Percentiles rank a stretch among this genome's conserved stretches.
These are phyloP conservation scores for Rhabditoides inermis DNA, from an alignment of 2,888 invertebrate genomes.

Conservation along the genomic window DNA sequence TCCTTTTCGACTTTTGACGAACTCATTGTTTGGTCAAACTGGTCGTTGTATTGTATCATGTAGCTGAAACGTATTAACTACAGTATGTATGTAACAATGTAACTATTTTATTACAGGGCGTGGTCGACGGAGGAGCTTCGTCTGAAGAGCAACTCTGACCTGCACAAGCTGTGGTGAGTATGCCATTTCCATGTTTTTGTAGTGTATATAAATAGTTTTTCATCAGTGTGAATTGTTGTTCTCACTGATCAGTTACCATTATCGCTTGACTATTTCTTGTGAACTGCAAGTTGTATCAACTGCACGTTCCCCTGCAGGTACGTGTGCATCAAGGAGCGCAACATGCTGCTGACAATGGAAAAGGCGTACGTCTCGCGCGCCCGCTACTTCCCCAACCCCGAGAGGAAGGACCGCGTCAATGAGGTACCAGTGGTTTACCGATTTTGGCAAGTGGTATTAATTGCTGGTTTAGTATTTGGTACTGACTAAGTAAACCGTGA, in stretches of 20 bases:
- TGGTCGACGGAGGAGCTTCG: conserved; percentile 84
- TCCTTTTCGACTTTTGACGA: too few species aligned
- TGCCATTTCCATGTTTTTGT: too few species aligned
- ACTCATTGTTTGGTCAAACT: too few species aligned
- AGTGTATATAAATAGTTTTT: too few species aligned
- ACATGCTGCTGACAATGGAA: conserved; percentile 92
- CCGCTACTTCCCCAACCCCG: conserved; percentile 44
- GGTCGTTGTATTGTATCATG: too few species aligned
- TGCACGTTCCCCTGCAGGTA: conserved; percentile 62
- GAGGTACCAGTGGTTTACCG: too few species aligned
- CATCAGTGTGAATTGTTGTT: not conserved
- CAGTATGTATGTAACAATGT: too few species aligned
- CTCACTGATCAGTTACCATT: not conserved
- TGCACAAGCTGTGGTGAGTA: conserved; percentile 87
- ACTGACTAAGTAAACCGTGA: too few species aligned
- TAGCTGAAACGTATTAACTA: too few species aligned
- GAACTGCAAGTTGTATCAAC: not conserved
- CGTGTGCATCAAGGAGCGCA: conserved; percentile 82
- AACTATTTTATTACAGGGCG: conserved; percentile 56
- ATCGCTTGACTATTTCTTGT: not conserved
- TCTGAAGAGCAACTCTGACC: conserved; percentile 83
- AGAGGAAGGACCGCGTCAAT: conserved; percentile 45
- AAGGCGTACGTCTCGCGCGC: conserved; percentile 60
- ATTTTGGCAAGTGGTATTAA: too few species aligned
- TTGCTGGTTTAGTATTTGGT: too few species aligned